Evolutionary conservation across 1,140 invertebrate genomes (phyloP), one percentile per base, ranked within the genome.

Genomic region (Drosophila subobscura): DNA sequence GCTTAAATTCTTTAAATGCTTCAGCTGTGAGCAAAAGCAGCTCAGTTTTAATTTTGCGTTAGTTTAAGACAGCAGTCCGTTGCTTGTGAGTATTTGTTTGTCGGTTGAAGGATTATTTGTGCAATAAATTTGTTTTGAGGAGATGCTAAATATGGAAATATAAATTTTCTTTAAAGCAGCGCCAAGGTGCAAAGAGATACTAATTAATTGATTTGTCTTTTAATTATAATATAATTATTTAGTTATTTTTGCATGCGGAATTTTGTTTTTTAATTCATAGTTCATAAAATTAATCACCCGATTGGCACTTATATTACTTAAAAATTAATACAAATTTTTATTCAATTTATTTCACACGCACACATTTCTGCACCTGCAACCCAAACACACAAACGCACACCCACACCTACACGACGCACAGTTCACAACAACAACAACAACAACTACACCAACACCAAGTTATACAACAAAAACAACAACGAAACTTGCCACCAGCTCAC

Each of bases 341-440:
- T 86, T 67, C 23, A 59, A 70, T 85, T 74, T 86, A 77, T 85
- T 85, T 84, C 67, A 41, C 25, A 44, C 44, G 37, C 74, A 66
- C 45, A 51, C 66, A 70, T 68, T 68, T 5, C 7, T 53, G 64
- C 72, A 74, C 64, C 58, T 46, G 57, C 46, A 41, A 58, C 47
- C 47, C 70, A 74, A 64, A 42, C 61, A 74, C 55, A 61, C 41
- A 51, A n/a, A n/a, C 29, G 49, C 20, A 46, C 66, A 66, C 25
- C 40, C 46, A 53, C 41, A 44, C 16, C 16, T 20, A 20, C 40
- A 42, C 54, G 25, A 49, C 59, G 73, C 66, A 74, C 78, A 85
- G 77, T 55, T 46, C 52, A 72, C 78, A 40, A 60, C 56, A 50
- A 53, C 59, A 58, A 71, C 61, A 65, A 63, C 56, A 77, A 54